Base-by-base conservation (phyloP, 1,140 invertebrate genomes). In the Drosophila arizonae region DNA sequence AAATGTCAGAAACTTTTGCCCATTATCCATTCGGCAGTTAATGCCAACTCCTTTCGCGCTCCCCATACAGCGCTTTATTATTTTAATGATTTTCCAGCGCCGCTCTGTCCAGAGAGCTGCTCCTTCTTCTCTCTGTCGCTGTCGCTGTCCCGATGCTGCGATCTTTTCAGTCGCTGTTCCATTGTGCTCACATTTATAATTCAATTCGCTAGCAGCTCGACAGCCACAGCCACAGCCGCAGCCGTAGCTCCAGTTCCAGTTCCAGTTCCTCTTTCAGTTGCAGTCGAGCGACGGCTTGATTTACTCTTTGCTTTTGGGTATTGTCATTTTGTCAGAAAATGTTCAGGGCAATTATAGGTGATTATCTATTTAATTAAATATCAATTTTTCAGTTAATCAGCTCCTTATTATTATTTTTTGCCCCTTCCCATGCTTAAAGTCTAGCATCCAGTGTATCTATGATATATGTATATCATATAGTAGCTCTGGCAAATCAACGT, bases 1-100 rank as follows among this genome's bases (percentile, higher is more conserved):
- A 88, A 88, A 88, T 88, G 84, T 89, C 84, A 88, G 68, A 88
- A 88, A 88, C 79, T 87, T 87, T 87, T 72, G 76, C 82, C 82
- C 79, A 88, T 87, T 87, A 87, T 87, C 84, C 82, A 63, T 64
- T 81, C 60, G 79, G 66, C 79, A 77, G 82, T 87, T 87, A 87
- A 87, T 87, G 76, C 73, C 52, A 15, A 30, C 56, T 60, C 43
- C 30, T 56, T 43, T 41, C 62, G 62, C 72, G 33, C 76, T 87
- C 81, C 58, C 50, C 71, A 54, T 65, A 70, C 43, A 51, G 66
- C 72, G 58, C 79, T 79, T 88, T 79, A 87, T 87, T 88, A 87
- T 87, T 87, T 87, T 87, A 87, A 87, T 87, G 84, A 87, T 88
- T 87, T 77, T 81, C 64, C 73, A 84, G 67, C 75, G 82, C 52